Percentiles rank a stretch among this genome's conserved stretches.
Conservation (phyloP, 2,113 vertebrate genomes). For the Okapia johnstoni region DNA sequence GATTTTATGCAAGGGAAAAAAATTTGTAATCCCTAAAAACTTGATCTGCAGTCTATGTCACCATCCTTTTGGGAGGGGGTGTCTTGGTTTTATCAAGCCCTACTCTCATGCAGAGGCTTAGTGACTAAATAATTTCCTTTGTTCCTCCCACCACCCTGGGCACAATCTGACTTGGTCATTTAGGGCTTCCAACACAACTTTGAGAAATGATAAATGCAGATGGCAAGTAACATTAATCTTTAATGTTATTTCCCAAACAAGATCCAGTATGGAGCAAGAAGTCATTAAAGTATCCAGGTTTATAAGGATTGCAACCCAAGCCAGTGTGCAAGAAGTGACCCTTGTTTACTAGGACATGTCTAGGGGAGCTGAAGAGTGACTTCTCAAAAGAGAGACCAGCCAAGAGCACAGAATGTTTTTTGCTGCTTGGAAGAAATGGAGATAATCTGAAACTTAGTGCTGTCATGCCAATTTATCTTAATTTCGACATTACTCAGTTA, state of each 20-base stretch:
- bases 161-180: neutral
- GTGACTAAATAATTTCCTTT: neutral
- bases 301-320: neutral
- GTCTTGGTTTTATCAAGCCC: neutral
- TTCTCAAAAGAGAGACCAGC: neutral
- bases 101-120: neutral
- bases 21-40: neutral
- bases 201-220: neutral
- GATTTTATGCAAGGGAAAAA: neutral
- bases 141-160: neutral
- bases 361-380: neutral
- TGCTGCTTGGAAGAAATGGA: neutral
- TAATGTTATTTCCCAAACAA: neutral
- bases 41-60: neutral
- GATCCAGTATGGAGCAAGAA: neutral
- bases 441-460: neutral
- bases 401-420: conserved; percentile 10
- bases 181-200: neutral
- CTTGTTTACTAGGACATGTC: neutral
- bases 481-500: conserved; percentile 24
- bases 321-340: neutral
- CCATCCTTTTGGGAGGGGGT: neutral
- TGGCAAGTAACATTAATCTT: neutral
- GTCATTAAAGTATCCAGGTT: neutral
- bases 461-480: conserved; percentile 18